Evolutionary conservation across 2,113 vertebrate genomes (phyloP).

Genomic region (Saguinus midas): DNA sequence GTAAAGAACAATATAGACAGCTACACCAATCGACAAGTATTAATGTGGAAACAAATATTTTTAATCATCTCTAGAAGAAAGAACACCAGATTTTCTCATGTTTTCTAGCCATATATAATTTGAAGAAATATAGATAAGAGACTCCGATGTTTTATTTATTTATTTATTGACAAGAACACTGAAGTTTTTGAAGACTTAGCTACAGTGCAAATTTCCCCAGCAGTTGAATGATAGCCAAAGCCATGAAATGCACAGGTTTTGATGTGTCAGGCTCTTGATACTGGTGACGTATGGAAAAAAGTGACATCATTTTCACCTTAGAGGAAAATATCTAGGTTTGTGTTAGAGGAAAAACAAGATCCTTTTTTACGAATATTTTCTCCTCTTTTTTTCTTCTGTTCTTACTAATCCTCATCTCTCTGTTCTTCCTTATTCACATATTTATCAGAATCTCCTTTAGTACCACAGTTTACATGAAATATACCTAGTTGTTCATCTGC

Average conservation of each 20-base stretch:
- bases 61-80: neutral
- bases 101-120: neutral
- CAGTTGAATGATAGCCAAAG: neutral
- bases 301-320: neutral
- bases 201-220: neutral
- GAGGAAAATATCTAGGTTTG: neutral
- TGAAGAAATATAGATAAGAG: neutral
- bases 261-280: neutral
- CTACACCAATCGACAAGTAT: neutral
- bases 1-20: neutral
- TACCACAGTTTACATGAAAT: neutral
- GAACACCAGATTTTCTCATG: neutral
- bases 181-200: neutral
- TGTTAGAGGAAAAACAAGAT: neutral
- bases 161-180: neutral
- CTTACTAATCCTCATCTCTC: neutral
- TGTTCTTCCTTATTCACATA: neutral
- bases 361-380: accelerated
- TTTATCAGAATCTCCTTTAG: neutral
- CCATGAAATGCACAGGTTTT: neutral
- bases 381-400: too few relatives aligned
- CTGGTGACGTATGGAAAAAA: neutral
- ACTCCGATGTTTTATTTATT: neutral
- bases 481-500: neutral
- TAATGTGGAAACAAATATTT: neutral